Evolutionary conservation across 2,888 invertebrate species (phyloP).

Genomic region (Ceramica pisi): DNA sequence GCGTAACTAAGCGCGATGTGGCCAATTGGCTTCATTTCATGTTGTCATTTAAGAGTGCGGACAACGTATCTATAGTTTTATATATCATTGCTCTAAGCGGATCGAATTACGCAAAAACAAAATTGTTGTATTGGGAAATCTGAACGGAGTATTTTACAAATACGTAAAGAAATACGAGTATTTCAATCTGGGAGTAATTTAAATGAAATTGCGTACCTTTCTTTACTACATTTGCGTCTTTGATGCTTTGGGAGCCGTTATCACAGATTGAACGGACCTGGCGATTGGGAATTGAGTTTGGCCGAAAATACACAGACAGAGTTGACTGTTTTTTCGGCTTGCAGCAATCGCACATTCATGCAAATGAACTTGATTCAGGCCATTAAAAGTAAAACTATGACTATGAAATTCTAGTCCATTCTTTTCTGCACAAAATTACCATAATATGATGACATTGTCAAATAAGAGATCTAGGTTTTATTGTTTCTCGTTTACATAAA

Average conservation of each 20-base stretch:
- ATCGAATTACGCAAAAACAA: background rate
- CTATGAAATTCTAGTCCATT: no score
- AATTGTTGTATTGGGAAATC: background rate
- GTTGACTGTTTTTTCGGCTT: background rate
- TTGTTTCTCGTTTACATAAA: no score
- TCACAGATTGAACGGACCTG: constrained; percentile 25
- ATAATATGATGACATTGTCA: no score
- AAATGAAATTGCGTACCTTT: constrained; percentile 10
- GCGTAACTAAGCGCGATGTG: no score
- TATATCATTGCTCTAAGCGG: background rate
- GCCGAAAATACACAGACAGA: background rate
- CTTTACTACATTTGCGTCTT: background rate
- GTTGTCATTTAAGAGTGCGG: no score
- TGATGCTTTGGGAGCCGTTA: constrained; percentile 26
- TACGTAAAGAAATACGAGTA: background rate
- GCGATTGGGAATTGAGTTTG: background rate
- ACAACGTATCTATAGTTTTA: no score
- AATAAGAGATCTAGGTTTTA: no score
- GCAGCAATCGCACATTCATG: background rate
- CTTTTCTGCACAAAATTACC: no score
- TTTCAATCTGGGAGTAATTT: background rate
- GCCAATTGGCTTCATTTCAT: no score
- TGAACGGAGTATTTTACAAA: background rate
- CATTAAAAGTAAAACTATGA: no score
- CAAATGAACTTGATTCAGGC: no score